Evolutionary conservation across 2,113 vertebrate genomes (phyloP).

Genomic region (Serinus canaria): DNA sequence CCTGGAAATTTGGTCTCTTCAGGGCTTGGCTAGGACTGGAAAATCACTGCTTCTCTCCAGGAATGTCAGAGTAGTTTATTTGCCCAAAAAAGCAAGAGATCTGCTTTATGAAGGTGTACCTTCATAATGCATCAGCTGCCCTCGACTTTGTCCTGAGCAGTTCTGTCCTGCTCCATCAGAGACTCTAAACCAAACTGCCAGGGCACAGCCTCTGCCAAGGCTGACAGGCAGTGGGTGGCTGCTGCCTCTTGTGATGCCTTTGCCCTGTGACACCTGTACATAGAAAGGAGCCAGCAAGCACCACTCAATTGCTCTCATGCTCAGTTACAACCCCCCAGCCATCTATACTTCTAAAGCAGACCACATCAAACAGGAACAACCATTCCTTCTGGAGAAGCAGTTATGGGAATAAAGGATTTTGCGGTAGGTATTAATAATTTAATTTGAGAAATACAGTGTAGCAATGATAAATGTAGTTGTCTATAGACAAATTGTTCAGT

Average conservation of each 20-base stretch:
- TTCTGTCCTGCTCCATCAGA: neutral
- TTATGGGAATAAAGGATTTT: neutral
- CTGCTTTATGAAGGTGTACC: neutral
- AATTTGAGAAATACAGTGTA: neutral
- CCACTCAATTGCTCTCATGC: neutral
- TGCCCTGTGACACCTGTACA: neutral
- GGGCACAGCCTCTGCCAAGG: neutral
- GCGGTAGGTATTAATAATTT: neutral
- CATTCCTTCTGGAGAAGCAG: neutral
- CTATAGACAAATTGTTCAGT: neutral
- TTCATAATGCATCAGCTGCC: neutral
- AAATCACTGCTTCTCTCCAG: neutral
- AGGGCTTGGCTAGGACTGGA: neutral
- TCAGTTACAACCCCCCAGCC: neutral
- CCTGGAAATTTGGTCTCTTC: neutral
- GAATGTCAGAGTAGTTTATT: neutral
- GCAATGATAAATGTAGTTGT: neutral
- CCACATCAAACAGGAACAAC: neutral
- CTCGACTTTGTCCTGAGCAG: accelerated
- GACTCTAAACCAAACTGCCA: neutral
- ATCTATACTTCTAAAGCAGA: neutral
- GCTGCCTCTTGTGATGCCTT: neutral
- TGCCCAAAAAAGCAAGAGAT: neutral
- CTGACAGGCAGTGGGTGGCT: neutral
- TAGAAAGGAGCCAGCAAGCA: neutral